phyloP scores from a whole-genome alignment of 2,888 invertebrate species.

The Thyatira batis region DNA sequence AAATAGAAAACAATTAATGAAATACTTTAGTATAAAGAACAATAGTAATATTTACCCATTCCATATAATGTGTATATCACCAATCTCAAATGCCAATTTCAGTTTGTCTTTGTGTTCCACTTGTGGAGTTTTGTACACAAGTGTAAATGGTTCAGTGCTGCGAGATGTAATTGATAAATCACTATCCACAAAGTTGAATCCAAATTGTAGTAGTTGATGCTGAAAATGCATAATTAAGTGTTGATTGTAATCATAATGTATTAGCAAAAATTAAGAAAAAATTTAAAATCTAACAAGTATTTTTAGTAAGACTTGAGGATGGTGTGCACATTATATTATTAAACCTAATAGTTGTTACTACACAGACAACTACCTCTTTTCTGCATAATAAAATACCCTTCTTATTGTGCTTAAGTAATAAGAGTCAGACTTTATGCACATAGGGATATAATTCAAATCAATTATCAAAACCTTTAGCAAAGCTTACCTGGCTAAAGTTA shows the following conservation, averaged over 20 bases:
- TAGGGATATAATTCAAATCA: too few relatives aligned
- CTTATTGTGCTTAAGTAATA: too few relatives aligned
- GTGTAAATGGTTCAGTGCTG: constrained; percentile 53
- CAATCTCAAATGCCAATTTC: constrained; percentile 59
- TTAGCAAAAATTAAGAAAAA: background rate
- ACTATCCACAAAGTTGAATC: constrained; percentile 61
- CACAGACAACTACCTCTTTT: too few relatives aligned
- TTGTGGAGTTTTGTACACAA: constrained; percentile 57
- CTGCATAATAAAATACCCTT: too few relatives aligned
- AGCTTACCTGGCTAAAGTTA: constrained; percentile 65
- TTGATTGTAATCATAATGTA: too few relatives aligned
- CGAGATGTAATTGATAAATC: constrained; percentile 43
- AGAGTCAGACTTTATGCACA: too few relatives aligned
- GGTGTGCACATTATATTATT: too few relatives aligned
- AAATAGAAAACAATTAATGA: too few relatives aligned
- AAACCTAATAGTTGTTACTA: too few relatives aligned
- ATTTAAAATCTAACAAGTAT: too few relatives aligned
- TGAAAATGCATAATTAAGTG: constrained; percentile 38
- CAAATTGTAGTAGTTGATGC: constrained; percentile 65
- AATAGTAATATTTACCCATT: constrained; percentile 57
- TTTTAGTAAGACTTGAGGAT: too few relatives aligned
- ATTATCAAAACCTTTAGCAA: background rate
- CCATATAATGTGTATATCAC: constrained; percentile 65
- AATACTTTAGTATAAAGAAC: too few relatives aligned
- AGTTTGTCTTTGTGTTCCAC: constrained; percentile 59